Evolutionary conservation across 1,140 invertebrate species (phyloP).

Genomic region (Lucilia sericata): DNA sequence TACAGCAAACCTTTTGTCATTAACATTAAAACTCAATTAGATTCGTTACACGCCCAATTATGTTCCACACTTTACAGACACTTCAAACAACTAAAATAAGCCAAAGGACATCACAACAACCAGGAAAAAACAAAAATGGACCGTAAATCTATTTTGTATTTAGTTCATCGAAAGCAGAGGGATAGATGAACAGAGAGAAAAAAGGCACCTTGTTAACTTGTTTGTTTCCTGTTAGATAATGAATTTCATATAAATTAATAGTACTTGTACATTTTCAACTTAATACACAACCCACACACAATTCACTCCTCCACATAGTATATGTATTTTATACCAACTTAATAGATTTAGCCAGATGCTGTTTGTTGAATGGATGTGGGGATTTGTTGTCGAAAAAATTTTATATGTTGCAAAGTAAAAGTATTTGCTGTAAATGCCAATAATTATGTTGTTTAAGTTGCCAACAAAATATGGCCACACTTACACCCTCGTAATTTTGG

Average conservation of each 20-base stretch:
- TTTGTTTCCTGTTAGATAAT: conserved; percentile 39
- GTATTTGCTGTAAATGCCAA: conserved; percentile 28
- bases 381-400: background rate
- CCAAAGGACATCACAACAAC: background rate
- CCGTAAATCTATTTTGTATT: too few relatives aligned
- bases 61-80: conserved; percentile 2
- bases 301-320: too few relatives aligned
- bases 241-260: conserved; percentile 42
- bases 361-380: background rate
- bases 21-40: conserved; percentile 68
- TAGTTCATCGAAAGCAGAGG: too few relatives aligned
- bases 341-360: background rate
- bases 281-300: background rate
- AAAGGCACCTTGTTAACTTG: background rate
- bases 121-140: background rate
- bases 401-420: background rate
- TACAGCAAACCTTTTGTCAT: conserved; percentile 50
- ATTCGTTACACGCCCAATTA: conserved; percentile 68
- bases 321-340: background rate
- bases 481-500: conserved; percentile 52
- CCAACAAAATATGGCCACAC: conserved; percentile 54
- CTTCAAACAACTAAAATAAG: background rate
- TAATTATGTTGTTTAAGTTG: conserved; percentile 42
- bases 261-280: too few relatives aligned
- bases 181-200: background rate